These are phyloP conservation scores for Sarcoramphus papa DNA, from an alignment of 2,797 vertebrate species.

Conservation along the genomic window DNA sequence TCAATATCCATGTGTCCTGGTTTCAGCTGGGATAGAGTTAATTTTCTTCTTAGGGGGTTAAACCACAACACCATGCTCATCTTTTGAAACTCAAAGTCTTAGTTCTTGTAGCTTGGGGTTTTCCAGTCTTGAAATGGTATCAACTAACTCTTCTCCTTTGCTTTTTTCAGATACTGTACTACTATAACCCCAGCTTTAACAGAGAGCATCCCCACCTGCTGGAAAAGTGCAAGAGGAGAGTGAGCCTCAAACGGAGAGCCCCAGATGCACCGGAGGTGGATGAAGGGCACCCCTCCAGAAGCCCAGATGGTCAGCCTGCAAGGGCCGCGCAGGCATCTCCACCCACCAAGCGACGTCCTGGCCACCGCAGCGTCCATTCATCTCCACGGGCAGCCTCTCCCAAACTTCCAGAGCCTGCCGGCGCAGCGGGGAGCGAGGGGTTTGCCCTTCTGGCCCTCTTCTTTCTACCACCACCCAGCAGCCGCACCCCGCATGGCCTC, in stretches of 20 bases:
- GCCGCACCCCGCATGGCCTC: too few relatives aligned
- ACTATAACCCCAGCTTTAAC: not conserved
- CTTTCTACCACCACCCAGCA: not conserved
- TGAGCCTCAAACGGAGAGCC: not conserved
- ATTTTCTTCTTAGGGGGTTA: too few relatives aligned
- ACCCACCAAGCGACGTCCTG: fast-evolving
- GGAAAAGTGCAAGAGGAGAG: not conserved
- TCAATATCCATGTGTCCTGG: not conserved
- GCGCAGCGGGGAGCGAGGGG: fast-evolving
- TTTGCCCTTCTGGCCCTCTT: too few relatives aligned
- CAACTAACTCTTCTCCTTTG: not conserved
- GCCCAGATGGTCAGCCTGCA: not conserved
- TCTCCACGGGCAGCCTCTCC: not conserved
- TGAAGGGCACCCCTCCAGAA: not conserved
- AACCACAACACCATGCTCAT: too few relatives aligned
- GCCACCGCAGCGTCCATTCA: not conserved
- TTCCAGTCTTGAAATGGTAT: not conserved
- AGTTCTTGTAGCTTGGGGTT: not conserved
- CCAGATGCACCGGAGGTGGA: fast-evolving
- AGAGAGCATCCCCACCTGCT: not conserved
- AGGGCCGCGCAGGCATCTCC: not conserved
- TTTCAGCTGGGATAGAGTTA: too few relatives aligned
- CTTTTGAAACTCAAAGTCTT: not conserved
- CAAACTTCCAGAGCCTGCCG: fast-evolving
- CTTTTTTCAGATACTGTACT: not conserved